A percentile compares a stretch with the other conserved stretches of the same genome.
Conservation (phyloP, 2,888 invertebrate species). For the Acanthacorydalis orientalis region DNA sequence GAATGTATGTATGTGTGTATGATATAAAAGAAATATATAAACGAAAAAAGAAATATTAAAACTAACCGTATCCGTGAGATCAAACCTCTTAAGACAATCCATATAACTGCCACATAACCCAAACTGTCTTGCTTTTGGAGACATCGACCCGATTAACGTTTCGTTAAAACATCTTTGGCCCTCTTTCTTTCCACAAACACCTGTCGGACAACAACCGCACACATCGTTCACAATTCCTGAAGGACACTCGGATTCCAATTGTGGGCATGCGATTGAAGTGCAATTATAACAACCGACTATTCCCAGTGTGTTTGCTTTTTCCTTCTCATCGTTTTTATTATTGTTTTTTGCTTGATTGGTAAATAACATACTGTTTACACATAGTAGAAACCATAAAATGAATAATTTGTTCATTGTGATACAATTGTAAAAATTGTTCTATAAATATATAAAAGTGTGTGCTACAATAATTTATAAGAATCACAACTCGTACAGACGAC, state of each 20-base stretch:
- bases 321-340: no score
- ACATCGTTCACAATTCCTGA: background rate
- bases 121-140: background rate
- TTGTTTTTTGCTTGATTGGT: no score
- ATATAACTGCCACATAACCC: background rate
- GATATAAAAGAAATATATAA: no score
- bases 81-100: background rate
- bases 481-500: no score
- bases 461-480: no score
- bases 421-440: no score
- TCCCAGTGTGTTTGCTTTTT: no score
- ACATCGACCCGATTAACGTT: background rate
- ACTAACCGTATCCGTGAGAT: background rate
- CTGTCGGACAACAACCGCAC: background rate
- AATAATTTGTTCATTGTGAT: no score
- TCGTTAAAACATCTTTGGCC: background rate
- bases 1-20: no score
- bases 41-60: background rate
- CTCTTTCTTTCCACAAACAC: background rate
- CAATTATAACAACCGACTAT: background rate
- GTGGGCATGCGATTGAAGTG: background rate
- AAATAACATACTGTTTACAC: no score
- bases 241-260: background rate
- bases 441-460: no score
- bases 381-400: no score